These are phyloP conservation scores for Tauraco hartlaubi DNA, from an alignment of 2,797 vertebrate genomes.

Conservation along the genomic window DNA sequence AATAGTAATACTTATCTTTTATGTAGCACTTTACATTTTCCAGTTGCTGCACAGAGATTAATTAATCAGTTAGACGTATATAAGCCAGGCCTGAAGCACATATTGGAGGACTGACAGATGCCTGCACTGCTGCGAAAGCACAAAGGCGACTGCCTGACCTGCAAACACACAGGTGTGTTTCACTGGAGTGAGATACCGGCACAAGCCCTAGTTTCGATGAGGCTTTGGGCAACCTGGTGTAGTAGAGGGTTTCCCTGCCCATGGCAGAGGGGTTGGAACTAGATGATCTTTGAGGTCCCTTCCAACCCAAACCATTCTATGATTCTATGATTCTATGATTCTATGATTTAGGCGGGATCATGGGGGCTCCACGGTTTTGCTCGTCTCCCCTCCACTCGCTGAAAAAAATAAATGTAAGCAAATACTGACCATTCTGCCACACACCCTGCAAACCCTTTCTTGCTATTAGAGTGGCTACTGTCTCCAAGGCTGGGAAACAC, in stretches of 20 bases:
- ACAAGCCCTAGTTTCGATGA: not conserved
- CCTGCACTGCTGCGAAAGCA: not conserved
- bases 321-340: no score
- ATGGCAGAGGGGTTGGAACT: no score
- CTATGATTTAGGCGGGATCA: not conserved
- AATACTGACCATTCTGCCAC: not conserved
- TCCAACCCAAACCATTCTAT: no score
- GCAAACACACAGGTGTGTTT: not conserved
- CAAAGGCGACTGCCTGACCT: not conserved
- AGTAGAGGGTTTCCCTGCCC: no score
- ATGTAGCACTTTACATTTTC: slow-evolving; percentile 66
- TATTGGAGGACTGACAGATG: slow-evolving; percentile 5
- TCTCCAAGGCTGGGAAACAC: not conserved
- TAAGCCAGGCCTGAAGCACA: not conserved
- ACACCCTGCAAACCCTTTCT: not conserved
- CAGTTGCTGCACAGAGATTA: slow-evolving; percentile 67
- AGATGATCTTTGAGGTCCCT: no score
- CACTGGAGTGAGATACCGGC: not conserved
- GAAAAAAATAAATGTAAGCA: not conserved
- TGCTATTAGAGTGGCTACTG: not conserved
- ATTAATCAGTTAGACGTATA: slow-evolving; percentile 39
- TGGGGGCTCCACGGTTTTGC: not conserved
- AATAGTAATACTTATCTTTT: slow-evolving; percentile 65
- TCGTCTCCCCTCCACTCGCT: accelerated
- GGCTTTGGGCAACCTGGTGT: no score